Base-by-base conservation (phyloP, 2,888 invertebrate species). In the Cepaea hortensis region DNA sequence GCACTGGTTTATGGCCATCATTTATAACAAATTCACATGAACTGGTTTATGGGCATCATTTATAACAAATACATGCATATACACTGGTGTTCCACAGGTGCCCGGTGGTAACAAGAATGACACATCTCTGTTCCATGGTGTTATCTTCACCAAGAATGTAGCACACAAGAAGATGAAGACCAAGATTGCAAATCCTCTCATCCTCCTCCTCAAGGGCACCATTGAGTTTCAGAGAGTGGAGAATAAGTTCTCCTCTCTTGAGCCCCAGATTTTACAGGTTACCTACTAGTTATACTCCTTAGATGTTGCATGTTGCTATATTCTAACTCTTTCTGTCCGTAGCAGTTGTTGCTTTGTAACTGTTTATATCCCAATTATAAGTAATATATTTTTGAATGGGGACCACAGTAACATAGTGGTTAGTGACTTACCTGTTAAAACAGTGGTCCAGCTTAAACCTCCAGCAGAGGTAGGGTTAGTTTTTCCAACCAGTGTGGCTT, bases 131-230 rank as follows among this genome's bases (percentile, higher is more conserved):
- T 95, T 99, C 0, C 96, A 96, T 90, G 99, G 99, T 0, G 97
- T 98, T 0, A 98, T 98, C 11, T 98, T 98, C 93, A 97, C 97
- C 15, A 99, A 99, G 95, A 98, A 98, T 94, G 97, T 99, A 0
- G 97, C 98, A 0, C 98, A 99, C 95, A 97, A 97, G 94, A 97
- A 96, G 83, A 95, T 95, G 95, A 88, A 91, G 77, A 91, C 93
- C 23, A 90, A 90, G 50, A 93, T 98, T 81, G 96, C 96, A 0
- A 96, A 97, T 92, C 98, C 99, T 0, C 96, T 96, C 90, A 97
- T 99, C 88, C 95, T 99, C 15, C 95, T 99, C 13, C 95, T 99
- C 35, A 96, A 97, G 90, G 98, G 98, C 88, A 97, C 98, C 3
- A 97, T 99, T 84, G 98, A 98, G 88, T 99, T 99, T 94, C 98